Percentiles rank a stretch among this genome's conserved stretches.
Conservation (phyloP, 1,140 invertebrate species). For the Tetramorium alpestre region DNA sequence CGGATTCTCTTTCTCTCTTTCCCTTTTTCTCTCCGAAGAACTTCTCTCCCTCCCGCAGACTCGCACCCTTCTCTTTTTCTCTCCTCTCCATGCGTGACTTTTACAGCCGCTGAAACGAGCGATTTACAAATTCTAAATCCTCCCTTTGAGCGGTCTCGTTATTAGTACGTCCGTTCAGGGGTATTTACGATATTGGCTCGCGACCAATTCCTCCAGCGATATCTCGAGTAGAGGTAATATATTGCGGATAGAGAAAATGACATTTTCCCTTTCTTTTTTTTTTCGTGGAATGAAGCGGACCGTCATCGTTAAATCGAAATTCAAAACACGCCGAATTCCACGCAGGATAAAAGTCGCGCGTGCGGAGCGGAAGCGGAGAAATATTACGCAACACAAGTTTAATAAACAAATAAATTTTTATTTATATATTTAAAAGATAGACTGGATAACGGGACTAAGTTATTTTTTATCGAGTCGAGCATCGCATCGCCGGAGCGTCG, state of each 20-base stretch:
- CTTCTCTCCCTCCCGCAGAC: neutral
- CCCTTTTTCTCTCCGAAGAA: neutral
- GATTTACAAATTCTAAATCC: conserved; percentile 29
- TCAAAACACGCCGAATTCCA: neutral
- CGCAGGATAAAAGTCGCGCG: neutral
- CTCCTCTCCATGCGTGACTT: neutral
- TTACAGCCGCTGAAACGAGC: conserved; percentile 30
- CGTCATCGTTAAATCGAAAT: conserved; percentile 9
- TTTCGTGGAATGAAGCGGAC: neutral
- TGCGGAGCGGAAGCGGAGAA: neutral
- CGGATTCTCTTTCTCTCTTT: neutral
- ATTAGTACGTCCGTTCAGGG: neutral
- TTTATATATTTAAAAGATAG: neutral
- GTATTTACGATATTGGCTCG: conserved; percentile 35
- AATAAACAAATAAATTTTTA: neutral
- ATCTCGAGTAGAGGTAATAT: neutral
- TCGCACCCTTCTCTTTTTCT: neutral
- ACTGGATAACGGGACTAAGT: neutral
- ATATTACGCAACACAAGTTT: neutral
- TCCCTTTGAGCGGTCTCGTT: conserved; percentile 1
- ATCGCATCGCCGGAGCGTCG: neutral
- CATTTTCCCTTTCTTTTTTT: neutral
- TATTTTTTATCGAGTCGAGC: neutral
- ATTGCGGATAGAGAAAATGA: neutral
- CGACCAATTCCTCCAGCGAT: conserved; percentile 22